Evolutionary conservation across 1,140 invertebrate species (phyloP), one percentile per base, ranked within the genome.

Genomic region (Zaprionus kolodkinae): DNA sequence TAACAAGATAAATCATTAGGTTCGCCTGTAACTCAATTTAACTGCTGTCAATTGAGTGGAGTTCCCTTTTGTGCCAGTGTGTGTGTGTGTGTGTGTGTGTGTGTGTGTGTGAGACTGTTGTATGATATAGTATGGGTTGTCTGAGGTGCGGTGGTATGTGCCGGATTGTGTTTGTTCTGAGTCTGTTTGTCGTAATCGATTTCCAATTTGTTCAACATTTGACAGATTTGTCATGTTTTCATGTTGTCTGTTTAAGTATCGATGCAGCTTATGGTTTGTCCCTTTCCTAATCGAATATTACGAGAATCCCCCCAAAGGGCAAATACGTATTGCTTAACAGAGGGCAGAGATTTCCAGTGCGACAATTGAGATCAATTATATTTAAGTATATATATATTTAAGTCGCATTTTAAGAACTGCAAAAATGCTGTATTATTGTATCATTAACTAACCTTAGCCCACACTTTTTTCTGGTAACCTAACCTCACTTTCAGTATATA

Each of bases 1-100:
- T 75, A 75, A 75, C 72, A 75, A 75, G 72, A 75, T 75, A 75
- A 75, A 75, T 75, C 72, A 75, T 75, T 71, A 75, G 65, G 72
- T 45, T 40, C 38, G 35, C 40, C 59, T 67, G 33, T 67, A 70
- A 75, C 72, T 75, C 67, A 75, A 75, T 75, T 75, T 75, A 56
- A 71, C 72, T 75, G 72, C 72, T 71, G 72, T 65, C 68, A 74
- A 74, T 64, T 71, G 67, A 63, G 15, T 57, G 59, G 54, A 59
- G 38, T 57, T 56, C 9, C 55, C 13, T 54, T 21, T 25, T 61
- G n/a, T n/a, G n/a, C n/a, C n/a, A n/a, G n/a, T n/a, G n/a, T n/a
- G n/a, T n/a, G n/a, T n/a, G n/a, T n/a, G n/a, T n/a, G n/a, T n/a
- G n/a, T n/a, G n/a, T n/a, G n/a, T n/a, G n/a, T n/a, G n/a, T n/a